Evolutionary conservation across 1,140 invertebrate genomes (phyloP).

Genomic region (Drosophila kurseongensis): DNA sequence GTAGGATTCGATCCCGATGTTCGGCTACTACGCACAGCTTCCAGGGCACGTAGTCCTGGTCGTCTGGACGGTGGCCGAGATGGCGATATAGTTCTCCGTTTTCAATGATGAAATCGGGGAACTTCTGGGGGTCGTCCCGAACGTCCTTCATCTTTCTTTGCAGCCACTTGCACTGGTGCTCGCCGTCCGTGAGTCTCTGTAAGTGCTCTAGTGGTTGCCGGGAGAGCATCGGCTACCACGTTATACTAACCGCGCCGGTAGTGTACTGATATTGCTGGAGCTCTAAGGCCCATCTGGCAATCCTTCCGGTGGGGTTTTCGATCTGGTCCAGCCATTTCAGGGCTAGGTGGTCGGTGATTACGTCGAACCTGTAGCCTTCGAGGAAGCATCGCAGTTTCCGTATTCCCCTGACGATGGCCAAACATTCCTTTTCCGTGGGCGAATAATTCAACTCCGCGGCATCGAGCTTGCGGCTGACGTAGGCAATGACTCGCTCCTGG

Average conservation of each 20-base stretch:
- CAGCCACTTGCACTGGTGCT: not conserved
- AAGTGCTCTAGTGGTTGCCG: too few species aligned
- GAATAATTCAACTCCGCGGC: too few species aligned
- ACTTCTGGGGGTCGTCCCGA: not conserved
- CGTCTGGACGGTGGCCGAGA: not conserved
- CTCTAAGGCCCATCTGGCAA: not conserved
- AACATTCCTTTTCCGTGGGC: too few species aligned
- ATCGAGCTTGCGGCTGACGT: too few species aligned
- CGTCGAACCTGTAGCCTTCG: too few species aligned
- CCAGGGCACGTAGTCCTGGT: not conserved
- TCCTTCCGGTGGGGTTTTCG: not conserved
- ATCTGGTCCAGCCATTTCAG: not conserved
- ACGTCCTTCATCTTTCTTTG: not conserved
- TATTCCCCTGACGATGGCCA: too few species aligned
- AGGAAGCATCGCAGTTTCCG: too few species aligned
- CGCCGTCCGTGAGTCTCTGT: not conserved
- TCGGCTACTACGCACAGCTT: not conserved
- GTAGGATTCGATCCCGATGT: not conserved
- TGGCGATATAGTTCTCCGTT: constrained; percentile 4
- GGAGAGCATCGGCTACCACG: not conserved
- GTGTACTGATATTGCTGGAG: not conserved
- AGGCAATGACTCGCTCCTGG: too few species aligned
- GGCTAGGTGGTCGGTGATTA: not conserved
- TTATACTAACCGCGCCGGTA: not conserved
- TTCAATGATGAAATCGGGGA: constrained; percentile 6